Percentiles rank a stretch among this genome's conserved stretches.
Conservation (phyloP, 2,797 vertebrate species). For the Ctenopoma multispine region DNA sequence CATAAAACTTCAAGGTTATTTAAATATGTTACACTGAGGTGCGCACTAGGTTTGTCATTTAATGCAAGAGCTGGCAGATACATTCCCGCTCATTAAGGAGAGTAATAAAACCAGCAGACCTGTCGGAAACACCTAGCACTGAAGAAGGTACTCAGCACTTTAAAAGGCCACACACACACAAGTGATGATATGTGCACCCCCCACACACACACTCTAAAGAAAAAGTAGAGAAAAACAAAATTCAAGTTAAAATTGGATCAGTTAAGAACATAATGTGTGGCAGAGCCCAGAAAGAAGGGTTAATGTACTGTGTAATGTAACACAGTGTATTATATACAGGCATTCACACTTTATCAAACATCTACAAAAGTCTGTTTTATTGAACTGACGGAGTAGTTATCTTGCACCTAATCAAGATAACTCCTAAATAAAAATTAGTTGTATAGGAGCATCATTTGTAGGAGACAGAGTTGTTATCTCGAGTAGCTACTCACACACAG, state of each 20-base stretch:
- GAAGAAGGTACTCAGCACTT: constrained; percentile 45
- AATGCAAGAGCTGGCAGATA: constrained; percentile 43
- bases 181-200: not conserved
- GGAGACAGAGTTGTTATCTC: constrained; percentile 8
- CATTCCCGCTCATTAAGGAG: constrained; percentile 38
- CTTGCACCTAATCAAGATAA: too few relatives aligned
- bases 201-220: not conserved
- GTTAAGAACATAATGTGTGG: not conserved
- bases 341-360: not conserved
- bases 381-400: not conserved
- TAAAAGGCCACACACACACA: constrained; percentile 37
- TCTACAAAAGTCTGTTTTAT: constrained; percentile 12
- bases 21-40: constrained; percentile 37
- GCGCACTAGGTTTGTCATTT: constrained; percentile 53
- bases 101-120: constrained; percentile 48
- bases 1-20: constrained; percentile 45
- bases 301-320: not conserved
- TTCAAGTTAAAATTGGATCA: not conserved
- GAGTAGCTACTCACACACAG: not conserved
- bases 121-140: constrained; percentile 29
- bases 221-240: not conserved
- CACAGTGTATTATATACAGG: not conserved
- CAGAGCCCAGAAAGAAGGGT: not conserved
- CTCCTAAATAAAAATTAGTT: too few relatives aligned
- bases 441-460: too few relatives aligned